Percentiles rank a stretch among this genome's conserved stretches.
These are phyloP conservation scores for Calameuta filiformis DNA, from an alignment of 2,888 invertebrate genomes.

Conservation along the genomic window DNA sequence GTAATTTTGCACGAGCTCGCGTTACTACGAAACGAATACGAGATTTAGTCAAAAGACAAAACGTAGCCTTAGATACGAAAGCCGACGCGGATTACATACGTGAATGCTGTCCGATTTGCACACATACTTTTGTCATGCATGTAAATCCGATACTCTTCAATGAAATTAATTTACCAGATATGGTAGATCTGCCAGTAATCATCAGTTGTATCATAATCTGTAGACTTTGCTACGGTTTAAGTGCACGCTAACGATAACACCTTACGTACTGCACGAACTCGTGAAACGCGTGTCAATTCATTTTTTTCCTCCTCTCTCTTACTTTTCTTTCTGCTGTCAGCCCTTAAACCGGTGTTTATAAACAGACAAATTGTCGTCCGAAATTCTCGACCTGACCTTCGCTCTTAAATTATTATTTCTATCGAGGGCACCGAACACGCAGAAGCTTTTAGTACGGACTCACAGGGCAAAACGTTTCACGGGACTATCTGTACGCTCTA, in stretches of 20 bases:
- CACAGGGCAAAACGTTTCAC: slow-evolving; percentile 16
- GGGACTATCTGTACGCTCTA: slow-evolving; percentile 5
- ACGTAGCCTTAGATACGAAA: not conserved
- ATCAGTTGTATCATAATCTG: too few species aligned
- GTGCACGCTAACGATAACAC: too few species aligned
- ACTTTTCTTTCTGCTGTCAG: not conserved
- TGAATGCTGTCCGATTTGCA: not conserved
- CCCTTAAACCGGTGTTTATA: not conserved
- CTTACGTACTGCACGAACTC: not conserved
- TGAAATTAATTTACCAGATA: not conserved
- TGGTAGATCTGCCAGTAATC: too few species aligned
- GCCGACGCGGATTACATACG: too few species aligned
- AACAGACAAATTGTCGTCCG: not conserved
- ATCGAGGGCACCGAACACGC: slow-evolving; percentile 34
- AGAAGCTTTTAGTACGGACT: slow-evolving; percentile 46
- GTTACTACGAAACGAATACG: not conserved
- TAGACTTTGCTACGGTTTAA: too few species aligned
- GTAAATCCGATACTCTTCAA: not conserved
- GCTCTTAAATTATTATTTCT: not conserved
- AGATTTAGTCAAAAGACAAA: not conserved
- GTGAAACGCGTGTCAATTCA: not conserved
- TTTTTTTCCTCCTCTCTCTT: not conserved
- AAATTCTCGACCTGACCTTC: not conserved
- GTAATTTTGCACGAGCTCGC: not conserved
- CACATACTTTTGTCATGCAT: not conserved